Base-by-base conservation (phyloP, 2,113 vertebrate genomes). In the Ptilonorhynchus violaceus region DNA sequence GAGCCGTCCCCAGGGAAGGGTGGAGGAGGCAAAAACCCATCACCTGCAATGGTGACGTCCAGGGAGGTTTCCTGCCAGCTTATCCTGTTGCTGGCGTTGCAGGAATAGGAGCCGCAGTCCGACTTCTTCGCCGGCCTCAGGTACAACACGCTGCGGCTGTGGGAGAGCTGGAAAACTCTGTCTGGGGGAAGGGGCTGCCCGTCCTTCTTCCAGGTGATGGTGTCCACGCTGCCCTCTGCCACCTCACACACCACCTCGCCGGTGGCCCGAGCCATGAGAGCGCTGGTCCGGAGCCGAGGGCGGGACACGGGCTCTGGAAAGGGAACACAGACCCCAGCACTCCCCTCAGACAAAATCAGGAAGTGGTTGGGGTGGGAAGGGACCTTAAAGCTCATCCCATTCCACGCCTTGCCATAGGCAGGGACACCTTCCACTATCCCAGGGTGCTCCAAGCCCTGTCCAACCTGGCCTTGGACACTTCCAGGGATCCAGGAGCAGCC, bases 1-100 rank as follows among this genome's bases (percentile, higher is more conserved):
- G 55, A 33, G 39, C 18, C 33, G 5, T 16, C 18, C 44, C 46
- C 70, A 35, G 70, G 59, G 55, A 33, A 19, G 63, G 46, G 14
- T 3, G 44, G 28, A 39, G 70, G 66, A 88, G 9, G 10, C 4
- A 11, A 35, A 15, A 81, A 9, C 56, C 2, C 6, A 42, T 79
- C 81, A 96, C 96, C 95, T 97, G 85, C 59, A 2, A 97, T 1
- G 2, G 86, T 52, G 92, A 97, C 0, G 0, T 94, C n/a, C 67
- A 97, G 50, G 28, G 91, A 92, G 55, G 37, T 24, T 64, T 97
- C 95, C 3, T 63, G 22, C 95, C 96, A 96, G 91, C 96, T 93
- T 13, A 95, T 59, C 11, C 9, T 3, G 1, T 96, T 92, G 88
- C 96, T 97, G 83, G 79, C 94, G 0, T 95, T 96, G 95, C 96